Base-by-base conservation (phyloP, 2,888 invertebrate species). In the Chrysolina oricalcia region DNA sequence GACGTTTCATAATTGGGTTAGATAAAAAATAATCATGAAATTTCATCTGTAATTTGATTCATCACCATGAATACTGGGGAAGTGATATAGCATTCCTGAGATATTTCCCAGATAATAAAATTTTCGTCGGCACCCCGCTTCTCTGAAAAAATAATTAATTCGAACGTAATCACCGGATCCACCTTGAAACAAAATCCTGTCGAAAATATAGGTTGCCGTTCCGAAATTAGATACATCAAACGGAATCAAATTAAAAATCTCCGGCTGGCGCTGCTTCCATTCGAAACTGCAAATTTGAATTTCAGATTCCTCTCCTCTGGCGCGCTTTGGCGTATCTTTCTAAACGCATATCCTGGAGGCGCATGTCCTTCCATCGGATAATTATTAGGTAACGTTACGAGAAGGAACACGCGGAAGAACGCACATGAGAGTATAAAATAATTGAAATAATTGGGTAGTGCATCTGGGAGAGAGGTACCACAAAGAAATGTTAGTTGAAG, bases 231-330 rank as follows among this genome's bases (percentile, higher is more conserved):
- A 27, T 10, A 59, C 59, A 59, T 59, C 59, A 59, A 59, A 59
- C n/a, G 59, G 35, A 59, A 59, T 59, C 59, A 59, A 59, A 59
- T 59, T 59, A 59, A 59, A 59, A 59, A 59, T 59, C 59, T 59
- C 35, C 59, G 17, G 35, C 10, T 27, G 35, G 35, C 59, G 23
- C 15, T 59, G 59, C 59, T 59, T 59, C 35, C 59, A 59, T 59
- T 59, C 35, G n/a, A 59, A 59, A 59, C 27, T 27, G 27, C 35
- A 27, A 59, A 59, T 59, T 59, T 59, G 59, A 59, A 59, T 59
- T 59, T 59, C 35, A 59, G 59, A 59, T 59, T 59, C n/a, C 2
- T 2, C 59, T 59, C 27, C n/a, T 35, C 35, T 27, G 27, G 59
- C 27, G 27, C 35, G 35, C 35, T 59, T 35, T 9, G 59, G 59